Percentiles rank a stretch among this genome's conserved stretches.
Conservation (phyloP, 2,797 vertebrate species). For the Cossypha caffra region DNA sequence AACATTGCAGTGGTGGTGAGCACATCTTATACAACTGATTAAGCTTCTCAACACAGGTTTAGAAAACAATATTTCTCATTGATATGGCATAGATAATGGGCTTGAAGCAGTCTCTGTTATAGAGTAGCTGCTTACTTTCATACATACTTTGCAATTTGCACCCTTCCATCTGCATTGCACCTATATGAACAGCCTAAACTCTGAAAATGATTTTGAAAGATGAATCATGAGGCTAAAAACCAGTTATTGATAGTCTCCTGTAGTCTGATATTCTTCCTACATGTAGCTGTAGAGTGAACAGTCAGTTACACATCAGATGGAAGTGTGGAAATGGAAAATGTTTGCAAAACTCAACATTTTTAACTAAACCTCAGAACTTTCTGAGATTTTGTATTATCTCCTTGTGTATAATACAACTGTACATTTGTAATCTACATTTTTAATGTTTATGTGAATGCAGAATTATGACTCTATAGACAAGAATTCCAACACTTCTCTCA, state of each 20-base stretch:
- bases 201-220: neutral
- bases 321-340: neutral
- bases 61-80: neutral
- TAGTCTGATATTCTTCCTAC: neutral
- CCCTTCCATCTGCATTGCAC: neutral
- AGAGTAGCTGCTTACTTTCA: neutral
- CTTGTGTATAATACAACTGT: neutral
- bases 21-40: neutral
- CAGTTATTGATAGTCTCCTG: neutral
- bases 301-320: neutral
- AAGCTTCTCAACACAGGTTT: neutral
- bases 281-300: neutral
- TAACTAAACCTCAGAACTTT: neutral
- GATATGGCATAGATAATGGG: neutral
- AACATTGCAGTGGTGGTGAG: neutral
- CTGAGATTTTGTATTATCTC: neutral
- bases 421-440: neutral
- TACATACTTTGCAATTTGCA: neutral
- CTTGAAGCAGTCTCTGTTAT: neutral
- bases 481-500: neutral
- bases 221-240: neutral
- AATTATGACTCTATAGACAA: neutral
- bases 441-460: neutral
- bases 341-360: neutral
- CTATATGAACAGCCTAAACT: neutral